phyloP scores from a whole-genome alignment of 2,113 vertebrate species.

The Psilopogon haemacephalus region DNA sequence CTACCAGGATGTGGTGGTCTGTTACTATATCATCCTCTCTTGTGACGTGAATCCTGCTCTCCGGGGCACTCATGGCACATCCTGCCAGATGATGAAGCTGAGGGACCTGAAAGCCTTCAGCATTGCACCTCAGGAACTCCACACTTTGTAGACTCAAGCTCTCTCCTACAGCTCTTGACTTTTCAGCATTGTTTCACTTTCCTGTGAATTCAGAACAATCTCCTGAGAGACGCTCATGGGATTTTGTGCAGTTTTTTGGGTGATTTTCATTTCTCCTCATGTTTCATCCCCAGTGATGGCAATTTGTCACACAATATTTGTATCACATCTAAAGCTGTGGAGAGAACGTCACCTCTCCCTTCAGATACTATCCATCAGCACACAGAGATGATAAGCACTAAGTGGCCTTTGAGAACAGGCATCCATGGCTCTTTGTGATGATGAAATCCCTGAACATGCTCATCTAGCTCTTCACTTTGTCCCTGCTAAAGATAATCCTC shows the following conservation, averaged over 20 bases:
- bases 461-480: not conserved
- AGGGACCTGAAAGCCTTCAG: not conserved
- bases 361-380: not conserved
- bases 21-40: not conserved
- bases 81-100: not conserved
- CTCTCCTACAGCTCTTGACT: not conserved
- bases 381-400: not conserved
- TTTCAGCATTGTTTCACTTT: not conserved
- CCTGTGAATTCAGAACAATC: not conserved
- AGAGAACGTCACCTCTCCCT: not conserved
- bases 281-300: not conserved
- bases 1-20: not conserved
- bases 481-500: not conserved
- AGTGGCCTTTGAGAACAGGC: constrained; percentile 3
- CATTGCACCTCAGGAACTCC: not conserved
- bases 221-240: not conserved
- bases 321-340: not conserved
- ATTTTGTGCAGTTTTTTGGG: not conserved
- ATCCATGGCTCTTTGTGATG: not conserved
- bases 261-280: not conserved
- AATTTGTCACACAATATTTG: constrained; percentile 5
- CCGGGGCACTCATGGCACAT: accelerated
- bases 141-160: accelerated
- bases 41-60: not conserved
- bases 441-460: not conserved